Base-by-base conservation (phyloP, 2,888 invertebrate species). In the Trichogramma evanescens region DNA sequence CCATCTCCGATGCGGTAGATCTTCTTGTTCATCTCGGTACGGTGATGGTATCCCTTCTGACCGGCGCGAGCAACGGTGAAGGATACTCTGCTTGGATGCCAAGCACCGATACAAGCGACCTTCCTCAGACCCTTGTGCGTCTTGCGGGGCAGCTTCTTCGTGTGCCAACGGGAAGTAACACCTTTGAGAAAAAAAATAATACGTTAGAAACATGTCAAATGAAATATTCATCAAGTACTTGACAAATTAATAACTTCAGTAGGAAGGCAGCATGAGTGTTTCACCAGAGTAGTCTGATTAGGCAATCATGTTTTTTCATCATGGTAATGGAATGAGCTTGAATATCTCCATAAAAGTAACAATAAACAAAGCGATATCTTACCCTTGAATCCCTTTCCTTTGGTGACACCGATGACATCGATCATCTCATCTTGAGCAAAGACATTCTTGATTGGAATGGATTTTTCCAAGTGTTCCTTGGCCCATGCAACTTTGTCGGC, bases 1-100 rank as follows among this genome's bases (percentile, higher is more conserved):
- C 87, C 91, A 79, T 86, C 84, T 57, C 97, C 99, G 79, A 99
- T 91, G 68, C 98, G 89, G 82, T 99, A 99, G 74, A 99, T 96
- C 81, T 99, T 99, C 84, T 99, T 99, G 85, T 99, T 99, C 86
- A 97, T 95, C 81, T 99, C 98, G 56, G 99, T 99, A 79, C 99
- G 89, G 78, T 99, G 99, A 79, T 99, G 98, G 82, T 96, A 99
- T 72, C 99, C 99, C 82, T 99, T 99, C 81, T 97, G 96, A 88
- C 99, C 98, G 80, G 99, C 99, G 82, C 99, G 91, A 63, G 99
- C 99, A 54, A 99, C 99, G 63, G 98, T 95, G 84, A 95, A 98
- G 72, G 95, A 94, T 44, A 99, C 98, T 79, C 99, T 88, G 75
- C 95, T 95, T 69, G 99, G 99, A 98, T 99, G 99, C 99, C 99